Conservation (phyloP, 64 coral and sea anemone genomes). For the Montipora cactus region DNA sequence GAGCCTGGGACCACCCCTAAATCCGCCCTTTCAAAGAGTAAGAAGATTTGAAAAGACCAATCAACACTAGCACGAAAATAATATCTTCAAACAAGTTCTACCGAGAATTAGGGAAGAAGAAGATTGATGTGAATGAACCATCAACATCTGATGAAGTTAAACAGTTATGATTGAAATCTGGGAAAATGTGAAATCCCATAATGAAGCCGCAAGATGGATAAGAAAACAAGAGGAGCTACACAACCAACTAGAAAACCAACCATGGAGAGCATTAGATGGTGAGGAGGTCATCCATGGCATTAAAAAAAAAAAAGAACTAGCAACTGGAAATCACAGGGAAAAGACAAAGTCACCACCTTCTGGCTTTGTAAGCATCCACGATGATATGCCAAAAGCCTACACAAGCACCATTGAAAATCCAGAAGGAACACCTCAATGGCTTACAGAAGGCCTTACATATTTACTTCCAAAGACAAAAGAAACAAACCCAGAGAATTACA, state of each 20-base stretch:
- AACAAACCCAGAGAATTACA: not conserved
- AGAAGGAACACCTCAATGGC: not conserved
- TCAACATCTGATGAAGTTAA: not conserved
- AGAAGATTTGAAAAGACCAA: not conserved
- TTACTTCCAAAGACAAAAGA: conserved; percentile 1
- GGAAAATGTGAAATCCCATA: not conserved
- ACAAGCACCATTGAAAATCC: conserved; percentile 3
- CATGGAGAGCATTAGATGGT: not conserved
- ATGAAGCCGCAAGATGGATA: not conserved
- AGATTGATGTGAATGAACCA: not conserved
- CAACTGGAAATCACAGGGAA: conserved; percentile 23
- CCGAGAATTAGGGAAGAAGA: not conserved
- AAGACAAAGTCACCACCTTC: conserved; percentile 17
- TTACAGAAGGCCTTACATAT: not conserved
- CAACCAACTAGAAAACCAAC: not conserved
- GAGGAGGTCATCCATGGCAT: not conserved
- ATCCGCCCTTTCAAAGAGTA: not conserved
- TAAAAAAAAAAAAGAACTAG: not conserved
- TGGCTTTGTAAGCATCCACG: not conserved
- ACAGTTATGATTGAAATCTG: not conserved
- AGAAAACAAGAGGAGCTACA: not conserved
- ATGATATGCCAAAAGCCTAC: not conserved
- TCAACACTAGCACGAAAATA: not conserved
- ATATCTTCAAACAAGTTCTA: conserved; percentile 18
- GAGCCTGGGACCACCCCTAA: too few species aligned